Conservation (phyloP, 2,113 vertebrate genomes). For the Burhinus bistriatus region DNA sequence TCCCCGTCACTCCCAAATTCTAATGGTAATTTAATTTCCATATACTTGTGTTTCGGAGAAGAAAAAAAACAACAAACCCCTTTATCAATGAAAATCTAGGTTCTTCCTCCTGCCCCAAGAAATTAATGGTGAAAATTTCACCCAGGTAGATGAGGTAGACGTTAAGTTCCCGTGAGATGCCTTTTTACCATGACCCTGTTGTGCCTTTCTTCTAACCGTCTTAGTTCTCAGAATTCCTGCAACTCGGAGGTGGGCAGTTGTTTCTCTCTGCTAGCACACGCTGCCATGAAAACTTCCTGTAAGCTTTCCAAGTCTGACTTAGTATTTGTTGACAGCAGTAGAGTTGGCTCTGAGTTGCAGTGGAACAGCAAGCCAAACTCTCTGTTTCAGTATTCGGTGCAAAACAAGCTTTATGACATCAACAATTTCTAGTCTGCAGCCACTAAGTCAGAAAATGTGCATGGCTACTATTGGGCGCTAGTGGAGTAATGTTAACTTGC, state of each 20-base stretch:
- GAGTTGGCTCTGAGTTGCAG: not conserved
- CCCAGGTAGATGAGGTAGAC: not conserved
- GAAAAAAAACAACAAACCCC: not conserved
- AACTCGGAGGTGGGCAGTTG: not conserved
- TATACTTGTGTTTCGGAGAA: not conserved
- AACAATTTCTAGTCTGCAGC: not conserved
- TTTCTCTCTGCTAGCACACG: not conserved
- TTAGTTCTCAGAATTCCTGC: not conserved
- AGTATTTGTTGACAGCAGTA: not conserved
- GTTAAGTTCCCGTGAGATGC: not conserved
- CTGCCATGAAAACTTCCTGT: not conserved
- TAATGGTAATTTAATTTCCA: not conserved
- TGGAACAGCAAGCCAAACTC: not conserved
- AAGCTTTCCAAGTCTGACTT: not conserved
- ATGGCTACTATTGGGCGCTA: fast-evolving
- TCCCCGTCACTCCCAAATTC: not conserved
- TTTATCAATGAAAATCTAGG: not conserved
- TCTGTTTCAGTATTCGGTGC: not conserved
- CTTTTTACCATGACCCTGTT: not conserved
- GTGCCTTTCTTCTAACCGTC: not conserved
- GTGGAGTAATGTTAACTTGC: not conserved
- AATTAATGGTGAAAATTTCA: not conserved
- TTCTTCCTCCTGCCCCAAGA: not conserved
- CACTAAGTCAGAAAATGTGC: not conserved
- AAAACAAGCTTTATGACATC: not conserved